These are phyloP conservation scores for Drosophila demipolita DNA, from an alignment of 2,888 invertebrate genomes.

Conservation along the genomic window DNA sequence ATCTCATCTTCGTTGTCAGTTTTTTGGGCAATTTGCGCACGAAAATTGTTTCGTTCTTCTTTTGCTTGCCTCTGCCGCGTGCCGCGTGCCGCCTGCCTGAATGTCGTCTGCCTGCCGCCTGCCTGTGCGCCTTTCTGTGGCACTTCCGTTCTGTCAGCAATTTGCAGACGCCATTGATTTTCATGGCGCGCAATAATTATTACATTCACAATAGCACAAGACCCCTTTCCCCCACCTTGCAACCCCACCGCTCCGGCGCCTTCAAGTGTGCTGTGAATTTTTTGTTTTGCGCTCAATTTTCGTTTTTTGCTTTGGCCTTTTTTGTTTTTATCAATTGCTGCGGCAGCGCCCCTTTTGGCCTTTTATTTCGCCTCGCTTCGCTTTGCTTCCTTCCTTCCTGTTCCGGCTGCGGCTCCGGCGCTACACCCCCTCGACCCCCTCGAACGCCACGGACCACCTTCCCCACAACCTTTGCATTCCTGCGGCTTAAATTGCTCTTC, in stretches of 20 bases:
- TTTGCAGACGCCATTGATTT: conserved; percentile 70
- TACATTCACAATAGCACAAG: conserved; percentile 18
- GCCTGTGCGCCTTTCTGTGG: conserved; percentile 31
- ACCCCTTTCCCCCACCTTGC: neutral
- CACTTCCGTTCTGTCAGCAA: conserved; percentile 63
- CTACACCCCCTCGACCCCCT: neutral
- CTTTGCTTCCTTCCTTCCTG: conserved; percentile 55
- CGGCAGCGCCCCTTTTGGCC: conserved; percentile 54
- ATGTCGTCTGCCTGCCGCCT: neutral
- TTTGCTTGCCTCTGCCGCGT: neutral
- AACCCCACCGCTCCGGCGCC: conserved; percentile 29
- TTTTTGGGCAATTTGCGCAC: conserved; percentile 62
- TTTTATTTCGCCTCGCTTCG: conserved; percentile 53
- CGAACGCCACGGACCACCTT: conserved; percentile 14
- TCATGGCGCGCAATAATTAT: conserved; percentile 66
- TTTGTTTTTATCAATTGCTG: conserved; percentile 59
- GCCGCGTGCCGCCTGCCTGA: neutral
- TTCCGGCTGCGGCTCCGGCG: conserved; percentile 38
- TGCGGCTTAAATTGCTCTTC: conserved; percentile 80
- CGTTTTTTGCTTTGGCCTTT: conserved; percentile 30
- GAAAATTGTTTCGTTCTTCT: conserved; percentile 40
- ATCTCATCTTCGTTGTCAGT: conserved; percentile 46
- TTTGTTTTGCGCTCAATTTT: conserved; percentile 37
- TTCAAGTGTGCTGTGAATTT: conserved; percentile 45
- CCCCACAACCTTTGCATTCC: conserved; percentile 67